A percentile compares a stretch with the other conserved stretches of the same genome.
These are phyloP conservation scores for Peromyscus leucopus DNA, from an alignment of 2,113 vertebrate genomes.

Conservation along the genomic window DNA sequence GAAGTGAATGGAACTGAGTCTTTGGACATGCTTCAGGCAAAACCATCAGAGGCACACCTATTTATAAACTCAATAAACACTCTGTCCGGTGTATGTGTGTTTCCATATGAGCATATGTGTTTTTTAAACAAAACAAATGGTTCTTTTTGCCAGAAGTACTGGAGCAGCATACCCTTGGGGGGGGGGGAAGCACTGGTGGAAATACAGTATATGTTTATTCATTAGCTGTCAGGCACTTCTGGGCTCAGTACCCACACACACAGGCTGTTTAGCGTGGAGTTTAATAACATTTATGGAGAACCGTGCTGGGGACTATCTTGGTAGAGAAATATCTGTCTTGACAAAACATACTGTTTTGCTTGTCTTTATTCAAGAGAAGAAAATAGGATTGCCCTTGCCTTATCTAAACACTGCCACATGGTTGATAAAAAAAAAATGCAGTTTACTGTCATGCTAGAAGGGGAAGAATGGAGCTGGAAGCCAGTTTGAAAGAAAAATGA, in stretches of 20 bases:
- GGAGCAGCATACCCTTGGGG: not conserved
- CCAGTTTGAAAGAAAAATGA: conserved; percentile 68
- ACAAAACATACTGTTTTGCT: conserved; percentile 61
- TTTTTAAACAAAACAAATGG: conserved; percentile 73
- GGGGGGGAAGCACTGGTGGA: conserved; percentile 6
- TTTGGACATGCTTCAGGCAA: conserved; percentile 22
- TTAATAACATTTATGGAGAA: conserved; percentile 76
- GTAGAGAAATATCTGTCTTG: conserved; percentile 67
- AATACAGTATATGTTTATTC: conserved; percentile 76
- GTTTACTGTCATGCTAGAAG: conserved; percentile 58
- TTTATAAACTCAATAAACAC: conserved; percentile 24
- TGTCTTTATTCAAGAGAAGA: conserved; percentile 78
- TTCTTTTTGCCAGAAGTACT: conserved; percentile 65
- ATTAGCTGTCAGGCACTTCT: conserved; percentile 73
- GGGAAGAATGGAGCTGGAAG: conserved; percentile 38
- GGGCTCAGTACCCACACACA: conserved; percentile 54
- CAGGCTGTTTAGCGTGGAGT: conserved; percentile 74
- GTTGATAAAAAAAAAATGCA: conserved; percentile 55
- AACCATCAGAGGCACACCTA: conserved; percentile 6
- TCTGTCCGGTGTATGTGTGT: conserved; percentile 31
- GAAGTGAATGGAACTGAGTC: not conserved
- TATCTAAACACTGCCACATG: conserved; percentile 72
- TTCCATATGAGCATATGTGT: conserved; percentile 63
- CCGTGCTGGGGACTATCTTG: conserved; percentile 26
- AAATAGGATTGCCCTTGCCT: conserved; percentile 66